phyloP scores from a whole-genome alignment of 2,113 vertebrate genomes.

The Odontesthes bonariensis region DNA sequence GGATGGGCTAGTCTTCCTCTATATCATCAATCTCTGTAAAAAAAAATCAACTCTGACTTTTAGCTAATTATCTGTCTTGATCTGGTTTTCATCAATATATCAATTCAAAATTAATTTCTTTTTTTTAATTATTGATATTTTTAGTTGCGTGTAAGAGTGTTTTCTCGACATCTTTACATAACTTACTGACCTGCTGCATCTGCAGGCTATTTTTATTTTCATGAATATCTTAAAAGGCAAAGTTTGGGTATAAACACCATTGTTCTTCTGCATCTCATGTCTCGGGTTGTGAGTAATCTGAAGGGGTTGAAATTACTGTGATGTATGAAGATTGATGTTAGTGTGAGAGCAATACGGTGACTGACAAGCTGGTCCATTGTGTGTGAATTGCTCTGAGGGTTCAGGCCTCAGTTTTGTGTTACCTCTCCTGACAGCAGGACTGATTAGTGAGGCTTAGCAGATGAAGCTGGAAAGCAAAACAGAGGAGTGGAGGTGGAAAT shows the following conservation, averaged over 20 bases:
- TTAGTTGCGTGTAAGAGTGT: background rate
- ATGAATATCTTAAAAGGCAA: background rate
- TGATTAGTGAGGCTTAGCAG: constrained; percentile 65
- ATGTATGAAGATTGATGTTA: background rate
- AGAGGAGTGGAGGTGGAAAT: constrained; percentile 64
- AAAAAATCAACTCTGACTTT: no score
- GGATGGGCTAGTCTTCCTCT: no score
- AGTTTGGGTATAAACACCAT: background rate
- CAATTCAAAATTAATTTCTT: no score
- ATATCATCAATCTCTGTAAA: no score
- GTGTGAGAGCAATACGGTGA: background rate
- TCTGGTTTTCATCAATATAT: no score
- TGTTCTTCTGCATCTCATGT: background rate
- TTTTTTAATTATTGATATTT: no score
- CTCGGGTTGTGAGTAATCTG: background rate
- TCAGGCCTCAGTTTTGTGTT: constrained; percentile 26
- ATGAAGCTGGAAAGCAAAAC: constrained; percentile 72
- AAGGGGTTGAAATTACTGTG: background rate
- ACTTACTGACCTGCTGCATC: background rate
- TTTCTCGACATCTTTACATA: background rate
- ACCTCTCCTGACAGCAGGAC: constrained; percentile 37
- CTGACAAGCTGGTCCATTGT: constrained; percentile 22
- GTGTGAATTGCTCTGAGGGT: background rate
- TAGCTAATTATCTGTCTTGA: no score
- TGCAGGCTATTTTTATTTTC: no score